Evolutionary conservation across 1,140 invertebrate genomes (phyloP).

Genomic region (Epicauta chinensis): DNA sequence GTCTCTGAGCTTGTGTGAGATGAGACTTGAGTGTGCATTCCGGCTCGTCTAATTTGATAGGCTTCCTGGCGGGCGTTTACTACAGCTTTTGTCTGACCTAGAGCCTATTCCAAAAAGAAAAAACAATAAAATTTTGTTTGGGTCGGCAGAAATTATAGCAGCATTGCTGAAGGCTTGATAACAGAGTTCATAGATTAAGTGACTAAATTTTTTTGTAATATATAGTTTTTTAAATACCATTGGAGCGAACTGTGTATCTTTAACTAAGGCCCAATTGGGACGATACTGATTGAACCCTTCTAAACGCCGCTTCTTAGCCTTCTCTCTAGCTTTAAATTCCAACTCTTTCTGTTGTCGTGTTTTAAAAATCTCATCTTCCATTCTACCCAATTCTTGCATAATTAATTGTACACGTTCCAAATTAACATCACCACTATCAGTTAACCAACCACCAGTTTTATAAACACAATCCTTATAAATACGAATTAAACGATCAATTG

Average conservation of each 20-base stretch:
- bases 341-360: slow-evolving; percentile 81
- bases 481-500: slow-evolving; percentile 90
- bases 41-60: slow-evolving; percentile 56
- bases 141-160: too few relatives aligned
- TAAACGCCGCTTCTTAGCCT: slow-evolving; percentile 55
- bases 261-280: slow-evolving; percentile 62
- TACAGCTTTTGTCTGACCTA: slow-evolving; percentile 48
- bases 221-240: slow-evolving; percentile 42
- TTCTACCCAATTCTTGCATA: slow-evolving; percentile 84
- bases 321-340: slow-evolving; percentile 71
- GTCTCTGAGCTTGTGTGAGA: slow-evolving; percentile 28
- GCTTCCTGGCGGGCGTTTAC: slow-evolving; percentile 65
- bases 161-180: too few relatives aligned
- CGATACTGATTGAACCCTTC: slow-evolving; percentile 49
- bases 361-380: slow-evolving; percentile 98
- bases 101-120: slow-evolving; percentile 38
- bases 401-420: slow-evolving; percentile 91
- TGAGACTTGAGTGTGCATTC: slow-evolving; percentile 44
- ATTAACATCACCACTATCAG: slow-evolving; percentile 90
- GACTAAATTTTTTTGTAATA: background rate
- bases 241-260: slow-evolving; percentile 68
- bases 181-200: too few relatives aligned
- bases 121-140: background rate
- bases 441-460: slow-evolving; percentile 91
- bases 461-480: slow-evolving; percentile 95